phyloP scores from a whole-genome alignment of 2,797 vertebrate genomes.

The Pangasius macronema region DNA sequence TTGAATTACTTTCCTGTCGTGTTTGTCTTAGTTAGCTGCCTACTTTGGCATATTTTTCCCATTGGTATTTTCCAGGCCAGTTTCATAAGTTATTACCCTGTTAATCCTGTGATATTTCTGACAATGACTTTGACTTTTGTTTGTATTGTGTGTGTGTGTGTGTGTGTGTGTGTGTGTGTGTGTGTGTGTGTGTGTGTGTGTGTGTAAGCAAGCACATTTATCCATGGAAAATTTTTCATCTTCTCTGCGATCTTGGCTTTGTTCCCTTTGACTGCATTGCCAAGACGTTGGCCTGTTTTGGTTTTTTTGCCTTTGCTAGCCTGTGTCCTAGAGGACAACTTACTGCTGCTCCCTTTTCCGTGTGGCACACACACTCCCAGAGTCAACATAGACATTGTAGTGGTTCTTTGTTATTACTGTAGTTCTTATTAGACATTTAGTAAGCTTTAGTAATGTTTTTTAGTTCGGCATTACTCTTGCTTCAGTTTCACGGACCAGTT shows the following conservation, averaged over 20 bases:
- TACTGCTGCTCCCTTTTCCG: conserved; percentile 26
- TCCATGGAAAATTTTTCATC: conserved; percentile 57
- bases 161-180: conserved; percentile 6
- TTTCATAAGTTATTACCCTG: background rate
- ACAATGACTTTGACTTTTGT: background rate
- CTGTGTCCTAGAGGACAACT: conserved; percentile 23
- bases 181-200: background rate
- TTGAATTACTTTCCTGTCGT: conserved; percentile 11
- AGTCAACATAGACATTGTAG: background rate
- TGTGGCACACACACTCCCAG: background rate
- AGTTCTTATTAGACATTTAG: background rate
- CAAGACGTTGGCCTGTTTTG: conserved; percentile 45
- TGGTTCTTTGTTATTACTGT: background rate
- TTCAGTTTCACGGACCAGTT: too few species aligned
- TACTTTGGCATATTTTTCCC: background rate
- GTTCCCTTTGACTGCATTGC: conserved; percentile 44
- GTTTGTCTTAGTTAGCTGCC: background rate
- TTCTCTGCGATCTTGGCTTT: conserved; percentile 52
- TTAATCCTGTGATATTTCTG: background rate
- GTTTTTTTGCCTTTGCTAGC: conserved; percentile 38
- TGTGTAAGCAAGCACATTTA: conserved; percentile 12
- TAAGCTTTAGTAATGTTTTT: background rate
- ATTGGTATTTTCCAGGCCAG: background rate
- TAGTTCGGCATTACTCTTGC: too few species aligned
- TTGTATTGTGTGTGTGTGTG: background rate